phyloP scores from a whole-genome alignment of 1,140 invertebrate species.

The Heliconius nattereri region DNA sequence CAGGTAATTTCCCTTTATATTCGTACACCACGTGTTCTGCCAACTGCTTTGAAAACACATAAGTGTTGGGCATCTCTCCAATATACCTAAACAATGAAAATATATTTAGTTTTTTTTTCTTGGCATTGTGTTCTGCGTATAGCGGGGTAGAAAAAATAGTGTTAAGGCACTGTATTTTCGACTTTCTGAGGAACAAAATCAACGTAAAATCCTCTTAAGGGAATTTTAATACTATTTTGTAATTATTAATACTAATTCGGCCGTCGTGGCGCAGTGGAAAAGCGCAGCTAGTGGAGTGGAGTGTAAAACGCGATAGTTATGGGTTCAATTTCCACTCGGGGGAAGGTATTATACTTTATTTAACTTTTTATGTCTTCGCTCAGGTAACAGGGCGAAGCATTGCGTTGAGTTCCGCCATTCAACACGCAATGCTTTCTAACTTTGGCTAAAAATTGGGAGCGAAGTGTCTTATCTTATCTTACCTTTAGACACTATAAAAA shows the following conservation, averaged over 20 bases:
- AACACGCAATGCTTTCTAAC: too few species aligned
- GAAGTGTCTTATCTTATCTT: too few species aligned
- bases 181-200: not conserved
- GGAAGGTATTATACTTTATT: too few species aligned
- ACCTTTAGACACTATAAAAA: too few species aligned
- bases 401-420: not conserved
- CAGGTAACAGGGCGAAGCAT: not conserved
- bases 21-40: slow-evolving; percentile 89
- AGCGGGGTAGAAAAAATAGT: not conserved
- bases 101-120: not conserved
- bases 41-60: slow-evolving; percentile 92
- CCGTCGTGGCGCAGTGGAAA: too few species aligned
- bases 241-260: too few species aligned
- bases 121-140: not conserved
- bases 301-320: too few species aligned
- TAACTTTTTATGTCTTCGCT: too few species aligned
- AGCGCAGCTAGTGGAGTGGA: too few species aligned
- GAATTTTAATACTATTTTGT: too few species aligned
- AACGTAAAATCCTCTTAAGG: too few species aligned
- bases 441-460: not conserved
- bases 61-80: slow-evolving; percentile 90
- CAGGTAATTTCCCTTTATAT: slow-evolving; percentile 86
- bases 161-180: not conserved
- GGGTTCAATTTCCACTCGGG: too few species aligned
- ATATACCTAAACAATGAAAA: slow-evolving; percentile 80